Base-by-base conservation (phyloP, 2,888 invertebrate species). In the Mesorhabditis spiculigera region DNA sequence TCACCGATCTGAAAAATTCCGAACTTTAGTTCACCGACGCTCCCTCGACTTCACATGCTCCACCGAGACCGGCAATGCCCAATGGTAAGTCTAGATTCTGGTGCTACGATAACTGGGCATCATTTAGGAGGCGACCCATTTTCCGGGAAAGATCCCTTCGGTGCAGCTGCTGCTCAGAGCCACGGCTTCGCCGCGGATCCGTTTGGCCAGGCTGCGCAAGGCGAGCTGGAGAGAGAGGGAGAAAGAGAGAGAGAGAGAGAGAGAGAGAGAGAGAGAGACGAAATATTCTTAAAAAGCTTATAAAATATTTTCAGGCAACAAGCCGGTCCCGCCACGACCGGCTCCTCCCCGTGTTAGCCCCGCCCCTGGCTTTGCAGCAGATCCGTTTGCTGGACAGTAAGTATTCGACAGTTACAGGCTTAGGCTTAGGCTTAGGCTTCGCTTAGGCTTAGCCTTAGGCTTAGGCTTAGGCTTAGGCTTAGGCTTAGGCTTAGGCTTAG, bases 271-370 rank as follows among this genome's bases (percentile, higher is more conserved):
- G 28, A 28, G 28, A 28, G 28, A 28, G 28, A 28, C 28, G 28
- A 28, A 28, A 28, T 28, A 28, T 28, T 28, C 28, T 28, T 28
- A 28, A 28, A 28, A 28, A 28, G 28, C 28, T 28, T 28, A 28
- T 28, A 28, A 28, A 28, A 28, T 28, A 28, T 28, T 28, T 28
- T 28, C 64, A 4, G 62, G 42, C 8, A 65, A 63, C 4, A 75
- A 71, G 63, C 72, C 75, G 2, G 72, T 73, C 41, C 78, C 78
- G 4, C 78, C 78, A 6, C 73, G 78, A 42, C 78, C 78, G 6
- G 78, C 75, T 8, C 78, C 78, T 61, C 78, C 78, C 58, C 58
- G 58, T 13, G 58, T 3, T 50, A 50, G 58, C 58, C 58, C 58
- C n/a, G 58, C 58, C 8, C 58, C 58, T n/a, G 58, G 58, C 58